These are phyloP conservation scores for Atherinosoma microstoma DNA, from an alignment of 2,797 vertebrate species.

Conservation along the genomic window DNA sequence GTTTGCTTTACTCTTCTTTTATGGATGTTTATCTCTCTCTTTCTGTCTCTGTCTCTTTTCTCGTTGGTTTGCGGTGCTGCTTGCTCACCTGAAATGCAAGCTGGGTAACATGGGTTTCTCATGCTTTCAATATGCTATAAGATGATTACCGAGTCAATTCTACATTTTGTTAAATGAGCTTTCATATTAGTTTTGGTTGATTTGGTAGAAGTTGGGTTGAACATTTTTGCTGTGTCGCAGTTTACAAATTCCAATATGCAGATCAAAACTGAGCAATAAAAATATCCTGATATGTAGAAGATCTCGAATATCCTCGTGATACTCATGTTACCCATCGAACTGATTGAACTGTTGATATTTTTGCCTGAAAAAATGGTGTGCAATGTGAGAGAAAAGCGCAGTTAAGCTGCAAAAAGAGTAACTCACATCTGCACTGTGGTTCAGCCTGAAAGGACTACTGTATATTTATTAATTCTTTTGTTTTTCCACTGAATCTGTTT, in stretches of 20 bases:
- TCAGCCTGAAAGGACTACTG: slow-evolving; percentile 41
- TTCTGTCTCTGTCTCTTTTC: slow-evolving; percentile 43
- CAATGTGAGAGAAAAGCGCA: slow-evolving; percentile 58
- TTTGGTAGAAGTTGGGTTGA: background rate
- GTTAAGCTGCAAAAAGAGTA: slow-evolving; percentile 26
- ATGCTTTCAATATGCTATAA: slow-evolving; percentile 2
- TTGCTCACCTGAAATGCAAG: slow-evolving; percentile 75
- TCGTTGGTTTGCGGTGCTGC: slow-evolving; percentile 70
- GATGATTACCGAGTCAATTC: background rate
- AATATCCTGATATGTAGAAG: background rate
- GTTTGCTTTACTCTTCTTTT: slow-evolving; percentile 66
- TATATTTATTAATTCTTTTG: slow-evolving; percentile 13
- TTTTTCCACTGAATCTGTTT: slow-evolving; percentile 13
- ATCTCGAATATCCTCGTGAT: slow-evolving; percentile 31
- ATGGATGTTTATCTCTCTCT: slow-evolving; percentile 75
- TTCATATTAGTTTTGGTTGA: background rate
- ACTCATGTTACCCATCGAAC: slow-evolving; percentile 71
- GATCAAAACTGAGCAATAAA: background rate
- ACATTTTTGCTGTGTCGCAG: background rate
- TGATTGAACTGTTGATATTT: slow-evolving; percentile 56
- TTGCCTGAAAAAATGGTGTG: slow-evolving; percentile 53
- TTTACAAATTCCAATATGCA: background rate
- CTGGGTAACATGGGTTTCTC: slow-evolving; percentile 79
- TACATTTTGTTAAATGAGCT: background rate
- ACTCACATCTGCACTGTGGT: slow-evolving; percentile 60